A percentile compares a stretch with the other conserved stretches of the same genome.
Conservation (phyloP, 2,888 invertebrate genomes). For the Drosophila putrida region DNA sequence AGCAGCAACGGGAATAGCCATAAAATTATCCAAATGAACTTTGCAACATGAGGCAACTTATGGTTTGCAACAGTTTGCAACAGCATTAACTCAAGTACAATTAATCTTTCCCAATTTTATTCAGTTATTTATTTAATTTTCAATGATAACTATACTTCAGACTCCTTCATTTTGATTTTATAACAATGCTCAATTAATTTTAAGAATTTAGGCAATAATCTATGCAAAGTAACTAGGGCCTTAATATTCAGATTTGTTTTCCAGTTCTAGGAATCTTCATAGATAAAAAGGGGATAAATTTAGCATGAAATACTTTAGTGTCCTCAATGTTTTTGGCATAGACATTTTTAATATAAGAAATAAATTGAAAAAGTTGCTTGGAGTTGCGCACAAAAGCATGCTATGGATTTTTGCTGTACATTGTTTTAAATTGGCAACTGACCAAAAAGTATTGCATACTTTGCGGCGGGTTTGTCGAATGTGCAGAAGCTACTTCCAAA, state of each 20-base stretch:
- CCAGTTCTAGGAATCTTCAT: no score
- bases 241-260: no score
- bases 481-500: no score
- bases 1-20: slow-evolving; percentile 28
- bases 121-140: not conserved
- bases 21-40: slow-evolving; percentile 42
- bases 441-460: slow-evolving; percentile 40
- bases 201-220: no score
- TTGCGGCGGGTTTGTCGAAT: slow-evolving; percentile 24
- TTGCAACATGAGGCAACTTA: slow-evolving; percentile 26
- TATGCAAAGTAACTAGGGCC: no score
- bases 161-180: no score
- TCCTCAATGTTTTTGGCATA: not conserved
- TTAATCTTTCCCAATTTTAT: not conserved
- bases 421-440: not conserved
- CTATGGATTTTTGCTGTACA: not conserved
- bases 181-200: no score
- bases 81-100: slow-evolving; percentile 7
- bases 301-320: not conserved
- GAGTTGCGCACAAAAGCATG: not conserved
- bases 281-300: no score
- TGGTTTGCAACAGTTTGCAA: slow-evolving; percentile 11
- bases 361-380: not conserved
- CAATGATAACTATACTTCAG: no score
- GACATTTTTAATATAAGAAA: not conserved